Base-by-base conservation (phyloP, 2,888 invertebrate species). In the Drosophila kanekoi region DNA sequence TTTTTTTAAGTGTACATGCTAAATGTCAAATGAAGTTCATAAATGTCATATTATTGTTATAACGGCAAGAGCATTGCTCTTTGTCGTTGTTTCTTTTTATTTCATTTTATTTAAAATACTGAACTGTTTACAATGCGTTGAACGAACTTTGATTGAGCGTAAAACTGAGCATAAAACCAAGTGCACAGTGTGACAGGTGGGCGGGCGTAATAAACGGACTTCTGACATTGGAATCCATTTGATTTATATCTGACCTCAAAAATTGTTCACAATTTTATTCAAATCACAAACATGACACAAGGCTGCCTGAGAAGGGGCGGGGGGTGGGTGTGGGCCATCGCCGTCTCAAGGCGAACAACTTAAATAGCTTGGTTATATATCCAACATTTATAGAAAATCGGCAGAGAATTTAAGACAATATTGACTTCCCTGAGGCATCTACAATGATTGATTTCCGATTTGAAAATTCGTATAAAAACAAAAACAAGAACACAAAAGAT, bases 201-300 rank as follows among this genome's bases (percentile, higher is more conserved):
- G 11, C 45, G 41, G 8, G 11, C 45, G 41, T 33, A 71, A 54
- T 60, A 53, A 60, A 11, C 23, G 23, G 13, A 41, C 9, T 47
- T 35, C 20, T 80, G 84, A 65, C 84, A 84, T 80, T 86, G 84
- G 60, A 51, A 67, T 11, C 58, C 41, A 77, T 56, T 73, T 76
- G 33, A 61, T 70, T 18, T 75, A 66, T 59, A 52, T 48, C 56
- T 61, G 74, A 65, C 76, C 75, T 76, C 53, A 64, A 64, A 28
- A 64, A 59, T 68, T 77, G 74, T 69, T 58, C 52, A 79, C 56
- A 80, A 70, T 72, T 78, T 68, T 79, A 82, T 81, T 78, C 80
- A 78, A 79, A 77, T 68, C 79, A 77, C 75, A 71, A 52, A 13
- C 59, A 51, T 53, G 48, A 20, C 45, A 66, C 79, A 82, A 77